Base-by-base conservation (phyloP, 1,140 invertebrate genomes). In the Pararge aegeria region DNA sequence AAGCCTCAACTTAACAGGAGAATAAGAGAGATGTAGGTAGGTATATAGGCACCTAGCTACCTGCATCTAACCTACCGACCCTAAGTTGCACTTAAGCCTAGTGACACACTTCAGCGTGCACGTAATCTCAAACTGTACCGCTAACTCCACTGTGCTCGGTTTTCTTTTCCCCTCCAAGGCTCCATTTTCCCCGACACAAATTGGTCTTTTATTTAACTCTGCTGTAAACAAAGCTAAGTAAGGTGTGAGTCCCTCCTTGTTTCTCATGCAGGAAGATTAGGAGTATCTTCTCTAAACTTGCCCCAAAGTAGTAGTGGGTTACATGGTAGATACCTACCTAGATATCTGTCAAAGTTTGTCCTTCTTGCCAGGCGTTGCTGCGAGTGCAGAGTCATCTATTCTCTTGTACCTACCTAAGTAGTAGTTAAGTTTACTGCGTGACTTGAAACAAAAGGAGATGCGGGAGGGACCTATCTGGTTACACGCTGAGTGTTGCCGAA, bases 321-420 rank as follows among this genome's bases (percentile, higher is more conserved):
- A n/a, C n/a, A n/a, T n/a, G n/a, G n/a, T n/a, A n/a, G n/a, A n/a
- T n/a, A n/a, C n/a, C 24, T 7, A 24, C 24, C 24, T 2, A 61
- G 59, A 61, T 61, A 61, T 61, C 59, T 61, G 59, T 61, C 59
- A 61, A 61, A 61, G n/a, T 61, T 61, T 48, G 59, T 55, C 53
- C 37, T 54, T 18, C 42, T 40, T 30, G 10, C 7, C 20, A 34
- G 42, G 29, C 44, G 46, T 27, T 38, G 53, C 59, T n/a, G n/a
- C 59, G 59, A 61, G 46, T 55, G 52, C 46, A 52, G 52, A 61
- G 42, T 61, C 59, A 61, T 61, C 59, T 61, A 61, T 61, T 50
- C 59, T 34, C 34, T 50, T 61, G 52, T 24, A 24, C 2, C 3
- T 24, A 24, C 3, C 3, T 24, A 24, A 4, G 7, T 24, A 24